A percentile compares a stretch with the other conserved stretches of the same genome.
Evolutionary conservation across 2,797 vertebrate species (phyloP).

Genomic region (Amniataba percoides): DNA sequence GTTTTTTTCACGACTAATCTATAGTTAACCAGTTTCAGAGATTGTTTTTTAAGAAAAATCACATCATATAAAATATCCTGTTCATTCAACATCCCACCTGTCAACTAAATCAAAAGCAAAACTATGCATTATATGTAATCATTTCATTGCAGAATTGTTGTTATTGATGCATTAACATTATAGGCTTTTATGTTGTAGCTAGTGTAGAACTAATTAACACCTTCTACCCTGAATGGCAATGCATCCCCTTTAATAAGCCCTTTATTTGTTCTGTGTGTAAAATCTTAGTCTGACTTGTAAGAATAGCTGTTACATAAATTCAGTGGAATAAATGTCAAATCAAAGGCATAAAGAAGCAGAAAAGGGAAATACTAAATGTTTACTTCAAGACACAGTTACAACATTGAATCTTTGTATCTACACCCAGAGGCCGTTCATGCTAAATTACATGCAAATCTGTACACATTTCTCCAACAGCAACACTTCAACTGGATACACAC

Average conservation of each 20-base stretch:
- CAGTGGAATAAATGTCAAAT: background rate
- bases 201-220: background rate
- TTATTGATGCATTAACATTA: background rate
- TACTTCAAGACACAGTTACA: conserved; percentile 4
- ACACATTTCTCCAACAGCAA: background rate
- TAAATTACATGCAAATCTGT: background rate
- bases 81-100: too few species aligned
- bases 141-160: background rate
- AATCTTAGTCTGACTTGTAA: background rate
- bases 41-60: background rate
- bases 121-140: background rate
- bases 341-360: background rate
- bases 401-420: background rate
- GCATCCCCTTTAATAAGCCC: background rate
- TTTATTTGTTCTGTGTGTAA: background rate
- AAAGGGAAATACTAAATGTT: background rate
- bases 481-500: background rate
- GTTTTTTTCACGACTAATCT: background rate
- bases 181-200: background rate
- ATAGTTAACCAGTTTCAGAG: background rate
- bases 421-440: background rate
- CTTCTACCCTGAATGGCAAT: background rate
- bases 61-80: too few species aligned
- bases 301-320: background rate
- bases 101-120: background rate